These are phyloP conservation scores for Drosophila incognita DNA, from an alignment of 2,888 invertebrate genomes.

Conservation along the genomic window DNA sequence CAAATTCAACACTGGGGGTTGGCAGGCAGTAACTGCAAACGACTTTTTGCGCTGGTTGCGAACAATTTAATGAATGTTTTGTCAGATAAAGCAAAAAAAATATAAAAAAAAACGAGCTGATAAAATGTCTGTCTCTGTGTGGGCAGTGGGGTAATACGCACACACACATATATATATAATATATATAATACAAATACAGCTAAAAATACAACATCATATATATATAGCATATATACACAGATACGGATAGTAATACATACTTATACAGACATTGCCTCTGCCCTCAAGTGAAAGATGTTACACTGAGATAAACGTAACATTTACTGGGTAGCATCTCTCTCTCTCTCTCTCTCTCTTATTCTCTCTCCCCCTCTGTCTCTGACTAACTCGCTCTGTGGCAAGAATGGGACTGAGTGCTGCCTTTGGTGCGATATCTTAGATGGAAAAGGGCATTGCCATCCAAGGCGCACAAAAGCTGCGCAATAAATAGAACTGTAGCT, in stretches of 20 bases:
- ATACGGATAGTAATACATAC: slow-evolving; percentile 24
- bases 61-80: slow-evolving; percentile 81
- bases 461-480: slow-evolving; percentile 76
- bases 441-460: slow-evolving; percentile 83
- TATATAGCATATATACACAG: slow-evolving; percentile 20
- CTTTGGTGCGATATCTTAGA: slow-evolving; percentile 79
- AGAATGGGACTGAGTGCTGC: slow-evolving; percentile 29
- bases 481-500: slow-evolving; percentile 73
- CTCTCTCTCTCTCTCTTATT: background rate
- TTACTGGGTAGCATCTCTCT: slow-evolving; percentile 44
- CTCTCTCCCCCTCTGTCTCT: background rate
- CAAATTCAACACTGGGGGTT: slow-evolving; percentile 59
- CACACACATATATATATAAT: slow-evolving; percentile 17
- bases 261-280: slow-evolving; percentile 30
- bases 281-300: slow-evolving; percentile 75
- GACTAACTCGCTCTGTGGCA: slow-evolving; percentile 1
- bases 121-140: slow-evolving; percentile 53
- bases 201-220: slow-evolving; percentile 4
- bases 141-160: slow-evolving; percentile 45
- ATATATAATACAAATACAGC: slow-evolving; percentile 31
- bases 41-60: slow-evolving; percentile 56
- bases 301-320: slow-evolving; percentile 74
- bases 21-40: slow-evolving; percentile 44
- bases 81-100: slow-evolving; percentile 63
- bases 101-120: slow-evolving; percentile 57